phyloP scores from a whole-genome alignment of 2,113 vertebrate species.

The Smithornis capensis region DNA sequence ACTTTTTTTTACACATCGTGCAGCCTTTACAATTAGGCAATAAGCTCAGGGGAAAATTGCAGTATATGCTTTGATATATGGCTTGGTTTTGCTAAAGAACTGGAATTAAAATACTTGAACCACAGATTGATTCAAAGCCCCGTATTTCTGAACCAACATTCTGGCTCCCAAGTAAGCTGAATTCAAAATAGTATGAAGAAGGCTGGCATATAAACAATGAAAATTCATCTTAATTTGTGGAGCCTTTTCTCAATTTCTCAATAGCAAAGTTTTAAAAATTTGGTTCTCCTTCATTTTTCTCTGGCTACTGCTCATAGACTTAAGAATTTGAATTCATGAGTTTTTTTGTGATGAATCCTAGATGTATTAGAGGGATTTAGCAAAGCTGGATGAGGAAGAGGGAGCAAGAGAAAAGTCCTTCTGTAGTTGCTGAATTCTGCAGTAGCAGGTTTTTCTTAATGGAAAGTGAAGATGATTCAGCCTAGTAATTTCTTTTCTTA shows the following conservation, averaged over 20 bases:
- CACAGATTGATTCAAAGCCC: not conserved
- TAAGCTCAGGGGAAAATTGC: not conserved
- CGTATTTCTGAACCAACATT: not conserved
- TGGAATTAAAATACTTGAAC: not conserved
- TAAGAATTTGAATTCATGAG: not conserved
- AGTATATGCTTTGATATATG: not conserved
- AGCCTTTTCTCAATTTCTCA: not conserved
- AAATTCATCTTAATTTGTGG: not conserved
- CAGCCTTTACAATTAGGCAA: not conserved
- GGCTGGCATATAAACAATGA: not conserved
- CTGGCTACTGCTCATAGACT: not conserved
- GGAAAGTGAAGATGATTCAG: not conserved
- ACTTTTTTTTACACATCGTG: not conserved
- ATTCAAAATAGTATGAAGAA: not conserved
- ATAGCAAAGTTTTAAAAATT: not conserved
- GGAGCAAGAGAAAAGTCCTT: not conserved
- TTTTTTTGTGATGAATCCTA: not conserved
- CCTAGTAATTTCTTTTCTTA: not conserved
- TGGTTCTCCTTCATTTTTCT: not conserved
- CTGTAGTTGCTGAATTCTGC: not conserved
- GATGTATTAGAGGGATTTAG: not conserved
- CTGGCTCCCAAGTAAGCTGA: not conserved
- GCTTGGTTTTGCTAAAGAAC: not conserved
- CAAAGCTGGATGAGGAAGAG: not conserved
- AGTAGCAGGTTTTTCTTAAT: not conserved